A percentile compares a stretch with the other conserved stretches of the same genome.
phyloP scores from a whole-genome alignment of 2,888 invertebrate genomes.

The Patella ulyssiponensis region DNA sequence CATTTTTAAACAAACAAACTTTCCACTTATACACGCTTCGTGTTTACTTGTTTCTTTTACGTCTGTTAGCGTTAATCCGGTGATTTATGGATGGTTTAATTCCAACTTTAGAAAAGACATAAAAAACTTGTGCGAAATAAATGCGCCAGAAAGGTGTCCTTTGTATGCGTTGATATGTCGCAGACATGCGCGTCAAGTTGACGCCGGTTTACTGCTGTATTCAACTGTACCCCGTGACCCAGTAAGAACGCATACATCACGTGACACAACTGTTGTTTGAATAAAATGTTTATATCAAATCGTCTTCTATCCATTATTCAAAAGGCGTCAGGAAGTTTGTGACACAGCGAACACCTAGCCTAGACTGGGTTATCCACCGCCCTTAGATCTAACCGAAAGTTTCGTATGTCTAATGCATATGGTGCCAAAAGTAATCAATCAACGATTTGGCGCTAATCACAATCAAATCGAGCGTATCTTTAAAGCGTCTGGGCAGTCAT shows the following conservation, averaged over 20 bases:
- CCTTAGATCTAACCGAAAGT: no score
- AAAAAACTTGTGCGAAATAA: slow-evolving; percentile 25
- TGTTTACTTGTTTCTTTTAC: slow-evolving; percentile 57
- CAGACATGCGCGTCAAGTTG: background rate
- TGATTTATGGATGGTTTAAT: slow-evolving; percentile 61
- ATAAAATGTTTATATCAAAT: background rate
- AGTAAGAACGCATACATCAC: background rate
- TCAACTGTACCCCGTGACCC: background rate
- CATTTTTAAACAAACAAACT: slow-evolving; percentile 48
- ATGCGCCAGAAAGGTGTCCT: slow-evolving; percentile 10
- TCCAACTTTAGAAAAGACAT: slow-evolving; percentile 45
- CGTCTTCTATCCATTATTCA: no score
- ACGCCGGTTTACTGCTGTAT: background rate
- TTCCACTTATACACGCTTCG: slow-evolving; percentile 65
- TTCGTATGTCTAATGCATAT: no score
- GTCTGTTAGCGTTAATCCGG: slow-evolving; percentile 56
- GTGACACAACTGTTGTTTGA: background rate
- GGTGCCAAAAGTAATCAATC: no score
- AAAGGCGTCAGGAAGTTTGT: no score
- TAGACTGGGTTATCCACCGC: no score
- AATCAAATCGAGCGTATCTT: no score
- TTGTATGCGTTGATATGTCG: slow-evolving; percentile 14
- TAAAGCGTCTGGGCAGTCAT: no score
- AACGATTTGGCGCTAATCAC: no score
- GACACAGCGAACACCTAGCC: no score